Evolutionary conservation across 2,113 vertebrate genomes (phyloP).

Genomic region (Ochotona curzoniae): DNA sequence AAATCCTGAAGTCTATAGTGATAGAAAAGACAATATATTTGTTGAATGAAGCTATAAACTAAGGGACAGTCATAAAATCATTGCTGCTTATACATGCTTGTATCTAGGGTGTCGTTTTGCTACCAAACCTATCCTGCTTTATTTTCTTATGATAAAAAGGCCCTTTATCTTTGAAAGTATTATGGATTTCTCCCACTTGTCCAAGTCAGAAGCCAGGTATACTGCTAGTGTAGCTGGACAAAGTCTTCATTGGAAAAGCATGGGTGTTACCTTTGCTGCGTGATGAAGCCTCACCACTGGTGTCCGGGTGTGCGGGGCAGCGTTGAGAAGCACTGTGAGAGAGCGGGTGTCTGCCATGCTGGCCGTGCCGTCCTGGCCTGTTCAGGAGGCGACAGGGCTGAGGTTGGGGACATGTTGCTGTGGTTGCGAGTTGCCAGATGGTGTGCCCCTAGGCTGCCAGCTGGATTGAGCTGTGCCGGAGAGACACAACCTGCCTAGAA

Average conservation of each 20-base stretch:
- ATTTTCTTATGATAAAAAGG: not conserved
- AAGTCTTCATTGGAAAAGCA: not conserved
- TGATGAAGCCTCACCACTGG: constrained; percentile 15
- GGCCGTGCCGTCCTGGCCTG: not conserved
- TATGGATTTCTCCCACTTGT: not conserved
- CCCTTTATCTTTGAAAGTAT: constrained; percentile 22
- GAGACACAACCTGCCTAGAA: constrained; percentile 4
- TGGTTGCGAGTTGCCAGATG: not conserved
- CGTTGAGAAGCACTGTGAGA: not conserved
- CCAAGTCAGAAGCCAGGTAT: constrained; percentile 29
- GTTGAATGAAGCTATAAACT: not conserved
- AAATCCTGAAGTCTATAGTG: constrained; percentile 42
- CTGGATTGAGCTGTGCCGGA: not conserved
- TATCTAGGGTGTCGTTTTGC: not conserved
- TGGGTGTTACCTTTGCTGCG: constrained; percentile 1
- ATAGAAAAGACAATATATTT: constrained; percentile 13
- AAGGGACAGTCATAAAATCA: constrained; percentile 8
- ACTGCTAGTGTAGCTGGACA: not conserved
- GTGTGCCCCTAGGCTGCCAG: not conserved
- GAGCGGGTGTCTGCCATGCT: not conserved
- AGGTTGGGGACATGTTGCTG: constrained; percentile 42
- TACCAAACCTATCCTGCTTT: not conserved
- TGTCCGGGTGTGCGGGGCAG: not conserved
- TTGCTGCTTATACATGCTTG: not conserved
- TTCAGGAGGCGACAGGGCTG: not conserved